Base-by-base conservation (phyloP, 2,797 vertebrate species). In the Lacerta agilis region DNA sequence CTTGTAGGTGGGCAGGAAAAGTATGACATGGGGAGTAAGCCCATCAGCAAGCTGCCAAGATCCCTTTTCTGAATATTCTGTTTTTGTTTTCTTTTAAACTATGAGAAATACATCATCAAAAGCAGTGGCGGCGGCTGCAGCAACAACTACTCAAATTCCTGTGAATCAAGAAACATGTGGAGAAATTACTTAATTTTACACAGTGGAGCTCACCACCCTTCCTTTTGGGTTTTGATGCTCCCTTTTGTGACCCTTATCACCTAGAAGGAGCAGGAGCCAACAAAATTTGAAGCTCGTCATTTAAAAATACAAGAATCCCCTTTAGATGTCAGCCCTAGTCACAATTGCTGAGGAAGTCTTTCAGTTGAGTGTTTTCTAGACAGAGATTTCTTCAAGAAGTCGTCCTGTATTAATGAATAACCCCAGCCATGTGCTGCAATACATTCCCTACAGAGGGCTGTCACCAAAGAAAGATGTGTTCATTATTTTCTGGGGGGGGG, bases 381-480 rank as follows among this genome's bases (percentile, higher is more conserved):
- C 82, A 66, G 0, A 45, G 0, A 49, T 90, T 83, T 88, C 87
- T 87, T 64, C 61, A 79, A 89, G 81, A 1, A 7, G 79, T 64
- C 90, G 0, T 83, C 45, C 49, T 18, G 33, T 71, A 18, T 87
- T 88, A 92, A 92, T 93, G 93, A 66, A 89, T 87, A 90, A 92
- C 76, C 80, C 87, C 71, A 86, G 90, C n/a, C 25, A 61, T 41
- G 86, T 55, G 61, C 86, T 36, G 43, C 38, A 33, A 87, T 87
- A 75, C 25, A 36, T 87, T 87, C 89, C 89, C 86, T 5, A 49
- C 29, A 87, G 78, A 87, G 58, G 71, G 88, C 91, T 93, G 92
- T 91, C 93, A 84, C 45, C 20, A 61, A 76, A 94, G 92, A 95
- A 94, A 94, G 94, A 95, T 93, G 81, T 82, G 67, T 90, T 92